Percentiles rank a stretch among this genome's conserved stretches.
Evolutionary conservation across 2,888 invertebrate species (phyloP).

Genomic region (Stramonita haemastoma): DNA sequence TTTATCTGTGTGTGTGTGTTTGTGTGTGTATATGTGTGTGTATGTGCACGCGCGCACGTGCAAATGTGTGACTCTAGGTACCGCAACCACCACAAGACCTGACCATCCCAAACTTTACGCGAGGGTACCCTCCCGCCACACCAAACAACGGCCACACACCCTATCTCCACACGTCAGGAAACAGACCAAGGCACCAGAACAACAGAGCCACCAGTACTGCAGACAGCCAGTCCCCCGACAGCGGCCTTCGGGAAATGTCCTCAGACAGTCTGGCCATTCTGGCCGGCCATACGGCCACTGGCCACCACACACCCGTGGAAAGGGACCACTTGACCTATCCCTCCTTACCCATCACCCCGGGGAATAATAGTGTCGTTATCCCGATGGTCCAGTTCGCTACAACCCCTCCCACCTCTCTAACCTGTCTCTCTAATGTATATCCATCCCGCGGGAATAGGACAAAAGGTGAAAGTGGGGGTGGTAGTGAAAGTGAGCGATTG

Average conservation of each 20-base stretch:
- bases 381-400: conserved; percentile 44
- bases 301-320: conserved; percentile 54
- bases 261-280: conserved; percentile 66
- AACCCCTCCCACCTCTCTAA: background rate
- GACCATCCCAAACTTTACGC: conserved; percentile 70
- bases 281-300: conserved; percentile 57
- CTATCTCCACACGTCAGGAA: conserved; percentile 52
- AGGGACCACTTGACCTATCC: conserved; percentile 54
- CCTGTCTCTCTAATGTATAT: background rate
- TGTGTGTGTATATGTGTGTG: background rate
- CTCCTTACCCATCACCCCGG: conserved; percentile 53
- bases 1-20: background rate
- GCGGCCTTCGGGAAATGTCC: conserved; percentile 76
- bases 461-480: background rate
- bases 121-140: conserved; percentile 65
- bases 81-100: conserved; percentile 68
- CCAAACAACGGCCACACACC: conserved; percentile 50
- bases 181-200: conserved; percentile 60
- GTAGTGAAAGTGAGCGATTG: conserved; percentile 46
- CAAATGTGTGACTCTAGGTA: conserved; percentile 58
- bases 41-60: background rate
- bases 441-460: background rate
- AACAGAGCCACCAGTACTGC: conserved; percentile 55
- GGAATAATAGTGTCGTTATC: conserved; percentile 44
- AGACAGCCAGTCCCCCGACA: conserved; percentile 75